A percentile compares a stretch with the other conserved stretches of the same genome.
Evolutionary conservation across 2,888 invertebrate species (phyloP).

Genomic region (Epirrhoe alternata): DNA sequence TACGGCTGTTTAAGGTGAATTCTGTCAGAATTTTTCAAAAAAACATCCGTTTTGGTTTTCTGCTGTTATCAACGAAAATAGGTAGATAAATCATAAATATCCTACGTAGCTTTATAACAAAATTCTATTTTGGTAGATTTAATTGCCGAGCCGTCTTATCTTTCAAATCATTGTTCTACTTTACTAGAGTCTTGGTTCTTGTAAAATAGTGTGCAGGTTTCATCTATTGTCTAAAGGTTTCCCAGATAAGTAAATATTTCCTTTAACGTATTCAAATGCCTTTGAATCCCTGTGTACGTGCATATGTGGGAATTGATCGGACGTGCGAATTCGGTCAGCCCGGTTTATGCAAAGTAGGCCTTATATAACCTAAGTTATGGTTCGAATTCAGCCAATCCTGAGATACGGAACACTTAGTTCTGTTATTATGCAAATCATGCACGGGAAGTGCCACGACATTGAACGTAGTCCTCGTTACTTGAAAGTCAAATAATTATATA

Average conservation of each 20-base stretch:
- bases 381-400: slow-evolving; percentile 52
- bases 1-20: slow-evolving; percentile 46
- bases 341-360: slow-evolving; percentile 55
- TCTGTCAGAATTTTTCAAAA: too few relatives aligned
- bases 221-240: slow-evolving; percentile 10
- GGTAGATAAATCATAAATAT: too few relatives aligned
- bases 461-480: slow-evolving; percentile 68
- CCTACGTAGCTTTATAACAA: not conserved
- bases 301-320: slow-evolving; percentile 71
- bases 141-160: not conserved
- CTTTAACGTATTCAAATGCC: slow-evolving; percentile 70
- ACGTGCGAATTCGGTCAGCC: slow-evolving; percentile 55
- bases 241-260: slow-evolving; percentile 48
- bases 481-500: slow-evolving; percentile 55
- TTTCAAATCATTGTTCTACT: not conserved
- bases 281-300: slow-evolving; percentile 59
- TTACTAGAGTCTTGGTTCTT: not conserved
- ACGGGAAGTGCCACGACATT: slow-evolving; percentile 74
- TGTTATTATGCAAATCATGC: slow-evolving; percentile 81
- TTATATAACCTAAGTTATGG: slow-evolving; percentile 55
- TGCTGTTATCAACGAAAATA: too few relatives aligned
- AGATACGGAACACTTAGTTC: slow-evolving; percentile 65
- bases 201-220: not conserved
- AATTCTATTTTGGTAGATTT: not conserved
- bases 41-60: too few relatives aligned